Evolutionary conservation across 2,888 invertebrate genomes (phyloP).

Genomic region (Mystacides longicornis): DNA sequence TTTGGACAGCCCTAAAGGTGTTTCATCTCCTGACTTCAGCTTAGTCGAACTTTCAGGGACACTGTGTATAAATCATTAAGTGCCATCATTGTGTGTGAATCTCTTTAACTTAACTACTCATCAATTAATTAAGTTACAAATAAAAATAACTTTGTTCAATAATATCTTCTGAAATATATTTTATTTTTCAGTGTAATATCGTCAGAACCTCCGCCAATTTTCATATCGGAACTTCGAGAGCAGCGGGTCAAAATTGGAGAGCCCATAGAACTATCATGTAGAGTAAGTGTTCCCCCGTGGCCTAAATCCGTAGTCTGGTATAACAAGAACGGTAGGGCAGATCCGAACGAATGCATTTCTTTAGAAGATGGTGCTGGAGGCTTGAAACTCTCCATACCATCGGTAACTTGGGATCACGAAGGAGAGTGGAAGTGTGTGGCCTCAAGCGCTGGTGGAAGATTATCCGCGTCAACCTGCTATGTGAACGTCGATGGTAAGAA

Average conservation of each 20-base stretch:
- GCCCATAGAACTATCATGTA: conserved; percentile 63
- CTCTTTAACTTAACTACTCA: no score
- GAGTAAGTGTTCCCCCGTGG: conserved; percentile 81
- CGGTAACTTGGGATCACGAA: conserved; percentile 72
- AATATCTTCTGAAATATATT: not conserved
- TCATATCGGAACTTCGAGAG: conserved; percentile 66
- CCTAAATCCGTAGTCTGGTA: conserved; percentile 77
- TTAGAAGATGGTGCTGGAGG: conserved; percentile 79
- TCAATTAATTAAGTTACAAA: no score
- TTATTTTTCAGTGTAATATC: conserved; percentile 40
- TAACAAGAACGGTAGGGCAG: conserved; percentile 74
- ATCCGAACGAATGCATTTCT: conserved; percentile 62
- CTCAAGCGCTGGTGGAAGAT: conserved; percentile 64
- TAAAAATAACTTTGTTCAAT: no score
- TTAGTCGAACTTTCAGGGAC: no score
- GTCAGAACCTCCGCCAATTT: conserved; percentile 69
- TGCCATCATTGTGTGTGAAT: no score
- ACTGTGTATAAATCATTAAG: no score
- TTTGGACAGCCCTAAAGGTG: no score
- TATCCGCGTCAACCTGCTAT: conserved; percentile 66
- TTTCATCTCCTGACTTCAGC: no score
- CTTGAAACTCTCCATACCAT: conserved; percentile 66
- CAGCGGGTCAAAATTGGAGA: conserved; percentile 74
- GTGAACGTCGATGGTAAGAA: conserved; percentile 71
- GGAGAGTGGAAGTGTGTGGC: conserved; percentile 89